phyloP scores from a whole-genome alignment of 1,140 invertebrate genomes.

The Dreissena polymorpha region DNA sequence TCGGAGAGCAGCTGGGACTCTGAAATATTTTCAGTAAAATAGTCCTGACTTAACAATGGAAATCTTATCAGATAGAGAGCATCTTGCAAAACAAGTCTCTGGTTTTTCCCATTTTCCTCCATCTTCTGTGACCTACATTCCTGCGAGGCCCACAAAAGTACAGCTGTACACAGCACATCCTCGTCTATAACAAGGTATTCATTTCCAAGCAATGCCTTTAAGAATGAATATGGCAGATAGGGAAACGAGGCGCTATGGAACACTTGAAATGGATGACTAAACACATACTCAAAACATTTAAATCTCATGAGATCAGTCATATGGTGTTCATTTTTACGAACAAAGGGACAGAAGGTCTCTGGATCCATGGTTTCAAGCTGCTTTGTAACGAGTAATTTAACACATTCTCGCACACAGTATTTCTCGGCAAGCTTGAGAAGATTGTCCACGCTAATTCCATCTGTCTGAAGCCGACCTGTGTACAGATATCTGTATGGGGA shows the following conservation, averaged over 20 bases:
- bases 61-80: slow-evolving; percentile 28
- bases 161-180: slow-evolving; percentile 24
- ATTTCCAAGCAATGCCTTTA: slow-evolving; percentile 29
- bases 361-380: slow-evolving; percentile 22
- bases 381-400: slow-evolving; percentile 10
- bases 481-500: slow-evolving; percentile 41
- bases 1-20: slow-evolving; percentile 24
- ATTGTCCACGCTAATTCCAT: neutral
- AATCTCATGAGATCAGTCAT: slow-evolving; percentile 38
- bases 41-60: slow-evolving; percentile 36
- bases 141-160: slow-evolving; percentile 21
- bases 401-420: slow-evolving; percentile 23
- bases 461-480: slow-evolving; percentile 9
- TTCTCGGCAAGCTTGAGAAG: slow-evolving; percentile 24
- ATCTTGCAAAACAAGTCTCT: slow-evolving; percentile 18
- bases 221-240: slow-evolving; percentile 21
- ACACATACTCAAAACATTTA: slow-evolving; percentile 47
- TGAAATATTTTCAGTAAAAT: slow-evolving; percentile 40
- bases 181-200: slow-evolving; percentile 36
- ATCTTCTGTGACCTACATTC: slow-evolving; percentile 4
- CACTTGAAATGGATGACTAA: slow-evolving; percentile 10
- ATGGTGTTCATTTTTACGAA: slow-evolving; percentile 32
- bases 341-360: slow-evolving; percentile 37
- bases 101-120: slow-evolving; percentile 34
- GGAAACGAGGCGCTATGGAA: slow-evolving; percentile 17